A percentile compares a stretch with the other conserved stretches of the same genome.
Evolutionary conservation across 23 tunicate species (phyloP).

Genomic region (Oikopleura albicans): DNA sequence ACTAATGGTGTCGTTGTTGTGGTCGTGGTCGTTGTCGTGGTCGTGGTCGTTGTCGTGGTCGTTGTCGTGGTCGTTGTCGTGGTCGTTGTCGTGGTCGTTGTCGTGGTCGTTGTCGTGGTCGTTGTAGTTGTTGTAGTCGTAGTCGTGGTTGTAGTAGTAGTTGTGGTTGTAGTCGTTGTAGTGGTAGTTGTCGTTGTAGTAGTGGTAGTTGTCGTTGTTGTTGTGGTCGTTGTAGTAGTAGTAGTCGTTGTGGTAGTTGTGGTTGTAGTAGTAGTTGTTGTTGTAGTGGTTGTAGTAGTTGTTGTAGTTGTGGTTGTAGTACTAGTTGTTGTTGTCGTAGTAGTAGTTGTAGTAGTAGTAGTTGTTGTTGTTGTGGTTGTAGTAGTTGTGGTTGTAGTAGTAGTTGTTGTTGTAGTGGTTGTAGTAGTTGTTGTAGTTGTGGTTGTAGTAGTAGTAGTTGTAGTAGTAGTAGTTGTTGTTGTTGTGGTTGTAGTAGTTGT

Average conservation of each 20-base stretch:
- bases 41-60: background rate
- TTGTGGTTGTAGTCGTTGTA: background rate
- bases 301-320: background rate
- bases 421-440: background rate
- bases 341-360: background rate
- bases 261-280: background rate
- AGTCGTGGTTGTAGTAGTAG: background rate
- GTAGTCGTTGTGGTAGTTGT: background rate
- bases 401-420: background rate
- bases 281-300: background rate
- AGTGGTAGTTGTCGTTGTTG: background rate
- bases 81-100: background rate
- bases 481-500: too few relatives aligned
- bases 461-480: too few relatives aligned
- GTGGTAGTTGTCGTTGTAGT: background rate
- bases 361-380: background rate
- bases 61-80: background rate
- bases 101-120: background rate
- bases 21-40: background rate
- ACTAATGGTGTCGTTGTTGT: background rate
- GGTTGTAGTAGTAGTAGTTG: too few relatives aligned
- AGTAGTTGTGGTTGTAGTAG: background rate
- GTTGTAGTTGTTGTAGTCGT: background rate
- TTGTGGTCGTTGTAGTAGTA: background rate
- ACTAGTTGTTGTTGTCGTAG: background rate